Conservation (phyloP, 2,113 vertebrate species). For the Pristiophorus japonicus region DNA sequence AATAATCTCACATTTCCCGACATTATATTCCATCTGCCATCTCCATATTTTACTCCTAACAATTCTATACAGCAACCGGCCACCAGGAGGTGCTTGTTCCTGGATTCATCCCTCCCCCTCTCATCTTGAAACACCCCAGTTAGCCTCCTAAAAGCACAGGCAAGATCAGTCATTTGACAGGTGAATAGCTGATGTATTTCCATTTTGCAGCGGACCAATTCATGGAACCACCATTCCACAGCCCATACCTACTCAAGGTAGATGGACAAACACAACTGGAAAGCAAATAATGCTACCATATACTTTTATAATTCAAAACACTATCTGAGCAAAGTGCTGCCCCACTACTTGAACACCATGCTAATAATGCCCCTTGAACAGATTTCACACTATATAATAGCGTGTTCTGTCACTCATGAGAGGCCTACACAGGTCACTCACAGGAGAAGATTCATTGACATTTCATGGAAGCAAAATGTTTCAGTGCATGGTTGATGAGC, state of each 20-base stretch:
- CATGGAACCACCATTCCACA: background rate
- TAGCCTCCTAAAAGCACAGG: background rate
- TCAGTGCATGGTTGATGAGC: background rate
- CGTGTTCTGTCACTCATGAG: background rate
- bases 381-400: background rate
- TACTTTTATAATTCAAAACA: background rate
- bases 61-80: background rate
- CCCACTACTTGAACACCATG: background rate
- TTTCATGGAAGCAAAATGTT: background rate
- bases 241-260: background rate
- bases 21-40: too few relatives aligned
- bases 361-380: background rate
- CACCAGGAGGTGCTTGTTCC: background rate
- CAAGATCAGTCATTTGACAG: background rate
- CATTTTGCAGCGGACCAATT: background rate
- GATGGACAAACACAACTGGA: background rate
- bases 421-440: background rate
- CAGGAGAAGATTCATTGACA: background rate
- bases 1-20: too few relatives aligned
- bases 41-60: background rate
- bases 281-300: background rate
- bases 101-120: background rate
- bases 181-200: background rate
- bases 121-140: background rate
- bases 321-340: background rate